Evolutionary conservation across 2,888 invertebrate genomes (phyloP).

Genomic region (Tachina grossa): DNA sequence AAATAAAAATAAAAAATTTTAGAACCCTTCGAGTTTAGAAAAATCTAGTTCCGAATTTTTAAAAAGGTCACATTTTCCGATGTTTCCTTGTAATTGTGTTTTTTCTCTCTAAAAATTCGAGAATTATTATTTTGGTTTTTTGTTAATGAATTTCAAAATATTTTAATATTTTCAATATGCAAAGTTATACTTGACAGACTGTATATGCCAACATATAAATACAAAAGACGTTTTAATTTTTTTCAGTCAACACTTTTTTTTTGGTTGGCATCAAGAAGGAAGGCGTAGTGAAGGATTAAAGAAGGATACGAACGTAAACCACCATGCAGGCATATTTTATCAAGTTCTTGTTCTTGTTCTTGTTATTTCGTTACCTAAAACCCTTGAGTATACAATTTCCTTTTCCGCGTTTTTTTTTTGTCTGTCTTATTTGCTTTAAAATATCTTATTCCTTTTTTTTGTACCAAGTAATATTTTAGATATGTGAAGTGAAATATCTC

Average conservation of each 20-base stretch:
- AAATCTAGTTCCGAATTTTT: no score
- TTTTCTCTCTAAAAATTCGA: no score
- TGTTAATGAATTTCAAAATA: no score
- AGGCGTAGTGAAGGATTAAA: background rate
- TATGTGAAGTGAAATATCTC: constrained; percentile 12
- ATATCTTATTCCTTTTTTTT: constrained; percentile 11
- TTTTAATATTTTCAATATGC: no score
- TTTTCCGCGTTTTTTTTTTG: constrained; percentile 33
- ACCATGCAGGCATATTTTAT: constrained; percentile 52
- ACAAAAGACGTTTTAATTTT: constrained; percentile 17
- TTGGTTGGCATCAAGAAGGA: constrained; percentile 54
- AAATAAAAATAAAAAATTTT: no score
- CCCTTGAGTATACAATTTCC: constrained; percentile 62
- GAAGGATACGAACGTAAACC: constrained; percentile 45
- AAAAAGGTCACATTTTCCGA: no score
- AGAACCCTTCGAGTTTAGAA: no score
- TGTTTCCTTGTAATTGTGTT: no score
- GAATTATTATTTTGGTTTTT: no score
- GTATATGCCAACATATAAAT: background rate
- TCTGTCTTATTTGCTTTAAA: constrained; percentile 43
- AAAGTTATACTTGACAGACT: no score
- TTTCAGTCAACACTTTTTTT: constrained; percentile 57
- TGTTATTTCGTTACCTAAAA: constrained; percentile 38
- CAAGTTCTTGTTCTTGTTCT: background rate
- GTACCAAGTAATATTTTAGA: no score